These are phyloP conservation scores for Periophthalmus magnuspinnatus DNA, from an alignment of 2,797 vertebrate species.

Conservation along the genomic window DNA sequence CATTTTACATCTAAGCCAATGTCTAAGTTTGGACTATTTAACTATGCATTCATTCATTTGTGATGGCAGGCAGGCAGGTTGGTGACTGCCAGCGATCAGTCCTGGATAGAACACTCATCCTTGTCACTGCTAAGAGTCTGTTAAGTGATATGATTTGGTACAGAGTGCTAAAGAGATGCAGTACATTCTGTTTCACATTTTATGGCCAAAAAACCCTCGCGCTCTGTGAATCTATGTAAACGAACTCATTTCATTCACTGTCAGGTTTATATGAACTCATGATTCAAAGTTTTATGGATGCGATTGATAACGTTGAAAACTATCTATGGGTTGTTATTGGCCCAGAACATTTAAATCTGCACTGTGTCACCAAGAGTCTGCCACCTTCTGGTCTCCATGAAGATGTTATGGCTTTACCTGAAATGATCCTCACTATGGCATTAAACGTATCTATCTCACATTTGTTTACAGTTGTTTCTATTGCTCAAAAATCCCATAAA, in stretches of 20 bases:
- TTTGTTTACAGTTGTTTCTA: no score
- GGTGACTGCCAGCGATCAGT: slow-evolving; percentile 1
- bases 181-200: slow-evolving; percentile 10
- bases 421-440: no score
- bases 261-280: not conserved
- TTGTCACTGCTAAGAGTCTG: slow-evolving; percentile 1
- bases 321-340: not conserved
- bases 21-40: not conserved
- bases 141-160: not conserved
- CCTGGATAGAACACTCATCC: slow-evolving; percentile 10
- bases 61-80: not conserved
- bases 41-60: not conserved
- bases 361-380: no score
- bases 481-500: no score
- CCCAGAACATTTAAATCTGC: not conserved
- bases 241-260: not conserved
- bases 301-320: not conserved
- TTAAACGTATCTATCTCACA: no score
- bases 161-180: slow-evolving; percentile 2
- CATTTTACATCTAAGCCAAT: not conserved
- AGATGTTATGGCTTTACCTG: no score
- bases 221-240: not conserved
- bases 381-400: no score
- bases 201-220: not conserved
- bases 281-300: not conserved